Base-by-base conservation (phyloP, 2,113 vertebrate genomes). In the Lycocorax pyrrhopterus region DNA sequence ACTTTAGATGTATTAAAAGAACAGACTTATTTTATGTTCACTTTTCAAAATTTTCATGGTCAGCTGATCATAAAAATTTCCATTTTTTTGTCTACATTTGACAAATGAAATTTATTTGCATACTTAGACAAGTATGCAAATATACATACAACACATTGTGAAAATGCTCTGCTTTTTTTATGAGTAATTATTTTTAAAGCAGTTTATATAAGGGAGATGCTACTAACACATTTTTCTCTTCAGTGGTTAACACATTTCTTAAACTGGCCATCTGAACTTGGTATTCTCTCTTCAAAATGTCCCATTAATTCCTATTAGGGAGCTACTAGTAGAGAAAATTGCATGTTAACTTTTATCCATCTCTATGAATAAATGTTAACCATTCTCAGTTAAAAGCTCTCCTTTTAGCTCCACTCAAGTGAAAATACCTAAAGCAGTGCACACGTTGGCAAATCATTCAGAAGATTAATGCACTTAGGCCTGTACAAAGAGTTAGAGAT, bases 381-480 rank as follows among this genome's bases (percentile, higher is more conserved):
- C 96, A 93, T 94, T 97, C 94, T 91, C 67, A 85, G 94, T 96
- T 96, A 96, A 97, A 98, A 98, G 95, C 85, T 91, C 84, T 97
- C 94, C 94, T 98, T 98, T 98, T 96, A 96, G 95, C 90, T 95
- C 96, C 97, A 95, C 93, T 98, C 97, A 97, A 96, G 97, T 98
- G 98, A 95, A 97, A 97, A 97, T 96, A 97, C 95, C 89, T 67
- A 94, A 87, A 96, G 97, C 93, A 95, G 93, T 49, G 78, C 72
- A 93, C 92, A 92, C 89, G 37, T 95, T 97, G 93, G 97, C 97
- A 97, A 97, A 97, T 98, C 97, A 96, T 96, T 97, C 94, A 53
- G 86, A 97, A 98, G 97, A 98, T 98, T 96, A 98, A 98, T 98
- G 97, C 96, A 97, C 98, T 98, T 97, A 95, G 96, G 97, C 94